Evolutionary conservation across 2,888 invertebrate genomes (phyloP), one percentile per base, ranked within the genome.

Genomic region (Meandrusa payeni): DNA sequence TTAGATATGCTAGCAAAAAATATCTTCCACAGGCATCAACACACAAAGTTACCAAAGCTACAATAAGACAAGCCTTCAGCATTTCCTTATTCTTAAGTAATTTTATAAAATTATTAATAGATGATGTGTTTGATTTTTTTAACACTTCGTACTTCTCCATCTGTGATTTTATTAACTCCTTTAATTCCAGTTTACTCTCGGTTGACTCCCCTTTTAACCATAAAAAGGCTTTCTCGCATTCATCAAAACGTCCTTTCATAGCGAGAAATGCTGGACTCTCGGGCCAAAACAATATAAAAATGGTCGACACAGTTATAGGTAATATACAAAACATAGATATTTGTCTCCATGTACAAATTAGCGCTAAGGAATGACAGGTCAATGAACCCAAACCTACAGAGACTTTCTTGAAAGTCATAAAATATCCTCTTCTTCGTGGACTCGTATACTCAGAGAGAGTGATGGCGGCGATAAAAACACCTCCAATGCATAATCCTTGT

Each of bases 211-310:
- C 69, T 7, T 60, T 38, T 0, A 69, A 36, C 61, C 62, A 69
- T n/a, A 42, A 31, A 31, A 59, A 69, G 1, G 64, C 50, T 12
- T 51, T 46, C 26, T 61, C 50, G 31, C 62, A 65, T 10, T 69
- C 67, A 2, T 49, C 47, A 42, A 59, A 65, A 20, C 52, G 55
- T 3, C 68, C 67, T 47, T 59, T 69, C 47, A 63, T 49, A 0
- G 67, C 71, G 2, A 66, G 47, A 41, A 48, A 61, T 0, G 61
- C 51, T 0, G 70, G 71, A 20, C 69, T 71, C 44, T 70, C 72
- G 0, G 62, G 62, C 69, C 68, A 72, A 6, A 60, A 62, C 0
- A 55, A 32, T 0, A 64, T 59, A 9, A 60, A 2, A 0, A 60
- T n/a, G 2, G 59, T 37, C 1, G 55, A 31, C 1, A 55, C 1